Evolutionary conservation across 2,797 vertebrate species (phyloP).

Genomic region (Coracias cyanogaster): DNA sequence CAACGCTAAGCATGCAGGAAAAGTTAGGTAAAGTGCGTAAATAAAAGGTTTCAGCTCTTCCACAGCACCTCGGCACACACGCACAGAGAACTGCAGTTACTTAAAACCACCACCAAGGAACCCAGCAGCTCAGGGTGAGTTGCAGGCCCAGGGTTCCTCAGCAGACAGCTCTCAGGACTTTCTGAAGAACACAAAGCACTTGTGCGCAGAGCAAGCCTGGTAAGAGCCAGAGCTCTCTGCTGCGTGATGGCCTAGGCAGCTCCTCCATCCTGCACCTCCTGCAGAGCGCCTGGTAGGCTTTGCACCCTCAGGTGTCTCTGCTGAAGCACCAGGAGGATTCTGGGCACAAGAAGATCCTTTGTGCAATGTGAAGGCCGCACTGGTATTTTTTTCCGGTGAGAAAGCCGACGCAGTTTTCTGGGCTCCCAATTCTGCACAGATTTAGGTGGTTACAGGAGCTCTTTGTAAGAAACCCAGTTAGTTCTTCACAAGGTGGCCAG

Average conservation of each 20-base stretch:
- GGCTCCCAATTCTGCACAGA: neutral
- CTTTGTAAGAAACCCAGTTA: neutral
- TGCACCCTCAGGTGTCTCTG: neutral
- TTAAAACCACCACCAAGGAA: neutral
- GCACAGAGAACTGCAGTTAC: rapidly evolving
- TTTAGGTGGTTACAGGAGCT: neutral
- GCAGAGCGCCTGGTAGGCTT: neutral
- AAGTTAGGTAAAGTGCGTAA: neutral
- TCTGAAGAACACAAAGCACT: neutral
- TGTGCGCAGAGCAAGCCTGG: rapidly evolving
- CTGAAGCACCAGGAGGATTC: neutral
- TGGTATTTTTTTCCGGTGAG: rapidly evolving
- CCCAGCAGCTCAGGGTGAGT: neutral
- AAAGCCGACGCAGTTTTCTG: rapidly evolving
- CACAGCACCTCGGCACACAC: neutral
- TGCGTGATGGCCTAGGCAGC: neutral
- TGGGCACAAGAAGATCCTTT: neutral
- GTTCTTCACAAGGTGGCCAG: neutral
- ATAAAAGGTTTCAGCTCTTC: neutral
- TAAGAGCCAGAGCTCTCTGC: neutral
- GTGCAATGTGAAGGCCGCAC: rapidly evolving
- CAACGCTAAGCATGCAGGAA: neutral
- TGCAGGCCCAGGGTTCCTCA: neutral
- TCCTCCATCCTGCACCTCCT: neutral
- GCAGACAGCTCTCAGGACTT: too few species aligned